Evolutionary conservation across 2,888 invertebrate species (phyloP).

Genomic region (Pseudolycoriella hygida): DNA sequence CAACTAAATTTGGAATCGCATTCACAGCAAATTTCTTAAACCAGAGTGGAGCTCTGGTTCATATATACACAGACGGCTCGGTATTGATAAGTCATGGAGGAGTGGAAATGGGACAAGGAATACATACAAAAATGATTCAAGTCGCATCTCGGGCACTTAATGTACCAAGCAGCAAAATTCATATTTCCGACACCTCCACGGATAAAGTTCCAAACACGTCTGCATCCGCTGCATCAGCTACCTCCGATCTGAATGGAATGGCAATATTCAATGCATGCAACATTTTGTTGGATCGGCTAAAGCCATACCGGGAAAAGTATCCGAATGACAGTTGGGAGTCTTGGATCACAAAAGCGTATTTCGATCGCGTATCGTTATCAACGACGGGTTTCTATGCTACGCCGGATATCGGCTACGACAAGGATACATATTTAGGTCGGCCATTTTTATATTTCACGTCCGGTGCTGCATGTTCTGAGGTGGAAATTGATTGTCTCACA

Average conservation of each 20-base stretch:
- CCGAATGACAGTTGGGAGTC: slow-evolving; percentile 71
- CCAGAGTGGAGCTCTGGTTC: slow-evolving; percentile 74
- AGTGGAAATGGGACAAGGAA: slow-evolving; percentile 54
- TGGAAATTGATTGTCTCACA: slow-evolving; percentile 85
- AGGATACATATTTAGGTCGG: slow-evolving; percentile 48
- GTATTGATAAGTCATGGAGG: slow-evolving; percentile 59
- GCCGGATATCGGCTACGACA: slow-evolving; percentile 53
- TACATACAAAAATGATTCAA: slow-evolving; percentile 93
- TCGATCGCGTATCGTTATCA: slow-evolving; percentile 59
- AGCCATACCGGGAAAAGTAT: slow-evolving; percentile 53
- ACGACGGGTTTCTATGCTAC: slow-evolving; percentile 70
- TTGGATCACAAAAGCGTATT: slow-evolving; percentile 62
- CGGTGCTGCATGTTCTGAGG: slow-evolving; percentile 73
- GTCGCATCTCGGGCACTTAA: slow-evolving; percentile 59
- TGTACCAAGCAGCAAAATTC: slow-evolving; percentile 52
- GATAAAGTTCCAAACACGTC: slow-evolving; percentile 87
- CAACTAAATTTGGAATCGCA: slow-evolving; percentile 72
- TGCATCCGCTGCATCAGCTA: slow-evolving; percentile 74
- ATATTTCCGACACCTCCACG: slow-evolving; percentile 67
- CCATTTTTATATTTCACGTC: slow-evolving; percentile 73
- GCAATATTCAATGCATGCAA: slow-evolving; percentile 73
- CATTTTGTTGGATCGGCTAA: slow-evolving; percentile 49
- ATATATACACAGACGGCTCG: slow-evolving; percentile 77
- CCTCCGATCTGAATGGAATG: slow-evolving; percentile 84
- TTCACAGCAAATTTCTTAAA: slow-evolving; percentile 61